Evolutionary conservation across 2,113 vertebrate genomes (phyloP).

Genomic region (Sinocyclocheilus anshuiensis): DNA sequence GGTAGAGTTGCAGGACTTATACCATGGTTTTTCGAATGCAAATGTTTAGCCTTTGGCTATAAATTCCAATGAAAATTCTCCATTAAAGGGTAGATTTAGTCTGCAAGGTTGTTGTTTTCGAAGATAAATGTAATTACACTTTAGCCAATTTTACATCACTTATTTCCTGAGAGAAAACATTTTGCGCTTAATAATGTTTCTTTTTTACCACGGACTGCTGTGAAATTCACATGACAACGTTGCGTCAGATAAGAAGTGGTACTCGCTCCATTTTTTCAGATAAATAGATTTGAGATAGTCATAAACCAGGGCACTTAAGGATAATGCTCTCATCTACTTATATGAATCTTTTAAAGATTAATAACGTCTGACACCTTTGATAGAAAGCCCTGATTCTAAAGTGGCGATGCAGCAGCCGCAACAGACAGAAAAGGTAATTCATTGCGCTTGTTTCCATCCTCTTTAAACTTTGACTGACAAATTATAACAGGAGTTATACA

Average conservation of each 20-base stretch:
- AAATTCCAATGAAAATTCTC: not conserved
- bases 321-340: constrained; percentile 42
- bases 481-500: constrained; percentile 56
- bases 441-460: constrained; percentile 48
- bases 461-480: constrained; percentile 51
- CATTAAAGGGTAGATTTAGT: not conserved
- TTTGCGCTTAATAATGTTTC: constrained; percentile 14
- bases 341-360: constrained; percentile 41
- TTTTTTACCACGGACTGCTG: not conserved
- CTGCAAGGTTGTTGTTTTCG: constrained; percentile 1
- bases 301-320: constrained; percentile 7
- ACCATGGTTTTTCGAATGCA: constrained; percentile 5
- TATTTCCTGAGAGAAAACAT: constrained; percentile 26
- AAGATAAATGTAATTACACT: constrained; percentile 9
- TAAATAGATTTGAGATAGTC: constrained; percentile 12
- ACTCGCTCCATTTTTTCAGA: not conserved
- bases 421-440: constrained; percentile 66
- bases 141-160: constrained; percentile 9
- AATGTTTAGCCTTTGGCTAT: constrained; percentile 19
- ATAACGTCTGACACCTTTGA: constrained; percentile 38
- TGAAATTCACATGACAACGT: not conserved
- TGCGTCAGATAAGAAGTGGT: constrained; percentile 10
- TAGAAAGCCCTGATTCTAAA: constrained; percentile 42
- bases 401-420: constrained; percentile 40
- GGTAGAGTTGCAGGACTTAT: constrained; percentile 25